Base-by-base conservation (phyloP, 1,140 invertebrate species). In the Heterodera carotae region DNA sequence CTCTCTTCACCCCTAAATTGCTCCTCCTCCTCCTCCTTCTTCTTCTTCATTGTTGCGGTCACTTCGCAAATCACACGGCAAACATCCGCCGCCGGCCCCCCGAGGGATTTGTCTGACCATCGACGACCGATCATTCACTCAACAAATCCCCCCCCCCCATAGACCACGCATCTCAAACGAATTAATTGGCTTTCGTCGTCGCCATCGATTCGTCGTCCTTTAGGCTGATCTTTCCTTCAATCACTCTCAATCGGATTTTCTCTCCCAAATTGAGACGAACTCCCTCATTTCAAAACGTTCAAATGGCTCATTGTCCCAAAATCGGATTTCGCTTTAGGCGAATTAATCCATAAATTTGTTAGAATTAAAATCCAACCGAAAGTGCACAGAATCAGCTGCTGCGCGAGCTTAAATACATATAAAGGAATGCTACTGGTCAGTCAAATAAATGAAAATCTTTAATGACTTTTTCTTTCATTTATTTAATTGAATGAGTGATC, bases 141-240 rank as follows among this genome's bases (percentile, higher is more conserved):
- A 34, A 29, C 33, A 4, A 4, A 6, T 39, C 36, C 33, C 22
- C 62, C 62, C 33, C 22, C 27, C 27, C 62, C 62, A 25, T 31
- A 27, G 15, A 27, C 27, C 62, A 25, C 10, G 12, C 62, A 27
- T 34, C 27, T 27, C 36, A 66, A 22, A 8, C 62, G 27, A 66
- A 66, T 66, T 66, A 66, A 66, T 66, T 66, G 62, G 18, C 62
- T 66, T 29, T 34, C 33, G 4, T 22, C 62, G 2, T 53, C 48
- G 62, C 7, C 27, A 66, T 66, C 62, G 62, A 66, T 66, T 34
- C 27, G 62, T 12, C 33, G 62, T 18, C n/a, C n/a, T 34, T 31
- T 66, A 5, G 62, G 62, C n/a, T 66, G 27, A 15, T 25, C 62
- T 5, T 31, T 27, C 62, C 7, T 66, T 66, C 27, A 66, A 18